Conservation (phyloP, 2,888 invertebrate species). For the Nezara viridula region DNA sequence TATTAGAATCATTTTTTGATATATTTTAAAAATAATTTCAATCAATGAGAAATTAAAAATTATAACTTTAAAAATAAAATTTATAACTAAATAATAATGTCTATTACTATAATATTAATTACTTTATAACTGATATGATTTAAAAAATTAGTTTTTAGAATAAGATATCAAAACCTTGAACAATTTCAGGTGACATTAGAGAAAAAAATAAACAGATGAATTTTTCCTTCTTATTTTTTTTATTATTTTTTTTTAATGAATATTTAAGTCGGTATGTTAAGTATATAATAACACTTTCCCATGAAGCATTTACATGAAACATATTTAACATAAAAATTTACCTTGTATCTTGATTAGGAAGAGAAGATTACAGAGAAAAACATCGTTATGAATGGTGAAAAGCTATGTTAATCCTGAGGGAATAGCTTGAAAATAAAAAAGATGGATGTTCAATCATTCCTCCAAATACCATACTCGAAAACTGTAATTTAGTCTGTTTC, state of each 20-base stretch:
- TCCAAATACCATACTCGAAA: background rate
- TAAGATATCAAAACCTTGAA: background rate
- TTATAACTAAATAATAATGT: background rate
- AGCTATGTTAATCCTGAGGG: background rate
- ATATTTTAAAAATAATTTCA: background rate
- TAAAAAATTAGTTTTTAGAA: background rate
- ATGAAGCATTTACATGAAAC: background rate
- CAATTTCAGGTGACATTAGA: background rate
- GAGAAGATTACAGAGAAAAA: background rate
- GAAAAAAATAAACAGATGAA: background rate
- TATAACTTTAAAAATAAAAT: background rate
- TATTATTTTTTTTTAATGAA: background rate
- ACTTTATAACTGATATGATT: background rate
- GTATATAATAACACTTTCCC: background rate
- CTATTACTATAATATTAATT: background rate
- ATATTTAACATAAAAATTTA: background rate
- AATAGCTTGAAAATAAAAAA: background rate
- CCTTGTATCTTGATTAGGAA: background rate
- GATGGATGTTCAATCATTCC: background rate
- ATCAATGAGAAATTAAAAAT: background rate
- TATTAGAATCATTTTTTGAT: background rate
- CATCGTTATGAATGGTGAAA: background rate
- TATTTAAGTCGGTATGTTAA: background rate
- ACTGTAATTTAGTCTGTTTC: background rate
- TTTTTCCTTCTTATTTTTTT: background rate